Percentiles rank a stretch among this genome's conserved stretches.
phyloP scores from a whole-genome alignment of 2,888 invertebrate genomes.

The Hoplodrina ambigua region DNA sequence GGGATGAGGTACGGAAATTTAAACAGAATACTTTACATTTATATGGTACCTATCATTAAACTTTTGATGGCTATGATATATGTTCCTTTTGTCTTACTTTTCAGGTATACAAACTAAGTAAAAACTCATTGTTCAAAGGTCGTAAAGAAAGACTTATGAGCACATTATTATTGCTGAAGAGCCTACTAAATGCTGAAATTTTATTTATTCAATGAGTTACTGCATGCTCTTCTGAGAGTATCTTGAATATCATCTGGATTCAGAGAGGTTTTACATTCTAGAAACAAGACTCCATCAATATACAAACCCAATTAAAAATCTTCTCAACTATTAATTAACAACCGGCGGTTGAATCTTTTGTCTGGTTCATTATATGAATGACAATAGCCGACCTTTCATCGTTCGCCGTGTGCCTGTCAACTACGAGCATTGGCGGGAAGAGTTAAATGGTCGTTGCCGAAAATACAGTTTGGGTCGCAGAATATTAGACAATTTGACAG shows the following conservation, averaged over 20 bases:
- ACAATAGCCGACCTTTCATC: conserved; percentile 30
- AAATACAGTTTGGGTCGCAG: background rate
- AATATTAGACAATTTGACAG: background rate
- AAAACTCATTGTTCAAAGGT: conserved; percentile 24
- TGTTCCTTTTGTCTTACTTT: background rate
- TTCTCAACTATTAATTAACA: conserved; percentile 16
- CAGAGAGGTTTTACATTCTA: background rate
- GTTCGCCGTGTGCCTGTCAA: conserved; percentile 6
- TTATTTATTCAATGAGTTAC: conserved; percentile 7
- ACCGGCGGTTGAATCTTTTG: conserved; percentile 27
- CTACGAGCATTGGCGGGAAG: background rate
- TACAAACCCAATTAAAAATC: conserved; percentile 7
- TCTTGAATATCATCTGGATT: background rate
- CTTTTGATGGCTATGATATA: too few species aligned
- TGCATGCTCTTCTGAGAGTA: background rate
- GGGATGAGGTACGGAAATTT: background rate
- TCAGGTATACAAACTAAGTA: conserved; percentile 19
- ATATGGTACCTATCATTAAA: background rate
- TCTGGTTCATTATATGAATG: conserved; percentile 38
- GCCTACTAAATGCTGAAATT: background rate
- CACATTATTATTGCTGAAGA: conserved; percentile 14
- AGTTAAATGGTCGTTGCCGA: conserved; percentile 16
- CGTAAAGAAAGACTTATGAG: conserved; percentile 35
- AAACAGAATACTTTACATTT: background rate
- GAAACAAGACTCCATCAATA: conserved; percentile 3